These are phyloP conservation scores for honey bee (Apis mellifera) DNA, from an alignment of 1,140 invertebrate species.

Conservation along the genomic window DNA sequence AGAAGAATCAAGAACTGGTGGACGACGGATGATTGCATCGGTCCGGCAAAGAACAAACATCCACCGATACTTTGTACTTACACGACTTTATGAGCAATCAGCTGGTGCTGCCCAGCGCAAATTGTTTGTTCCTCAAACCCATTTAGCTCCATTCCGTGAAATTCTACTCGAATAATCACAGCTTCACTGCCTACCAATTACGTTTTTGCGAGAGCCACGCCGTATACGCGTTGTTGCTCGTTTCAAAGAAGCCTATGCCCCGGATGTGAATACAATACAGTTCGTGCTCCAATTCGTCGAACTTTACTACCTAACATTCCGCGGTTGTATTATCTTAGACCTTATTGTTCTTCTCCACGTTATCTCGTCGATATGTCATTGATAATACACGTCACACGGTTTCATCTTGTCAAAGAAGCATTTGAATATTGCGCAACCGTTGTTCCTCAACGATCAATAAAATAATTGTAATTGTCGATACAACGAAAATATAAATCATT, in stretches of 20 bases:
- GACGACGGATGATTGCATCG: slow-evolving; percentile 57
- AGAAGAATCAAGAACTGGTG: slow-evolving; percentile 45
- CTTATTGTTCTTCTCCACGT: background rate
- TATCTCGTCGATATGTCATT: background rate
- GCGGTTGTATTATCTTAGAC: background rate
- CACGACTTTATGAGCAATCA: slow-evolving; percentile 80
- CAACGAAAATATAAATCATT: background rate
- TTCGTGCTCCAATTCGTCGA: slow-evolving; percentile 55
- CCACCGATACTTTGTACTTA: slow-evolving; percentile 73
- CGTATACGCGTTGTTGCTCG: slow-evolving; percentile 42
- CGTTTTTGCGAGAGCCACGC: slow-evolving; percentile 70
- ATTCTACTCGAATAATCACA: slow-evolving; percentile 80
- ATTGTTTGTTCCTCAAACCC: slow-evolving; percentile 81
- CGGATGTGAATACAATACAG: slow-evolving; percentile 50
- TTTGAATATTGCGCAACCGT: background rate
- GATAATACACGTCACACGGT: background rate
- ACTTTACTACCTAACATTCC: slow-evolving; percentile 28
- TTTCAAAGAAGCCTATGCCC: slow-evolving; percentile 53
- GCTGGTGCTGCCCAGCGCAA: slow-evolving; percentile 75
- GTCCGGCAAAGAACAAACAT: slow-evolving; percentile 72
- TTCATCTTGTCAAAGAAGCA: background rate
- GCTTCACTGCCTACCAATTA: slow-evolving; percentile 78
- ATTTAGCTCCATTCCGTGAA: slow-evolving; percentile 80
- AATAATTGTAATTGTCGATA: background rate
- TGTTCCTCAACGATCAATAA: too few species aligned